These are phyloP conservation scores for Chiroxiphia lanceolata DNA, from an alignment of 2,797 vertebrate genomes.

Conservation along the genomic window DNA sequence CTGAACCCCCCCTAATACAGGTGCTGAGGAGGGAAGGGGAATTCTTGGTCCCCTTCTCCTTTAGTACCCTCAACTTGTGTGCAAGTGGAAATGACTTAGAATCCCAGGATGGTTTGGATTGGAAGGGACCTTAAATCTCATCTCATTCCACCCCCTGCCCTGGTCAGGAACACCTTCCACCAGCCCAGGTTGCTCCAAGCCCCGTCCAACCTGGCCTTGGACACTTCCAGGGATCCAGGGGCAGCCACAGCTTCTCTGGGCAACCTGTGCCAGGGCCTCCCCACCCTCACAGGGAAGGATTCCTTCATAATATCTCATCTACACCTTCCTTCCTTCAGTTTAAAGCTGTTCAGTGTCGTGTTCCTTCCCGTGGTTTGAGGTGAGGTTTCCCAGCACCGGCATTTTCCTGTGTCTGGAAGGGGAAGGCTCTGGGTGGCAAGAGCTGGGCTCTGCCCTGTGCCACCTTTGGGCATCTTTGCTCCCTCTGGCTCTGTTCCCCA, in stretches of 20 bases:
- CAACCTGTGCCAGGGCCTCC: background rate
- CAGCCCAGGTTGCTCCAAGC: background rate
- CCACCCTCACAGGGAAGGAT: background rate
- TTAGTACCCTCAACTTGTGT: background rate
- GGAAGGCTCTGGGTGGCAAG: background rate
- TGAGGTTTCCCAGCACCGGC: background rate
- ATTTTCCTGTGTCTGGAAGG: background rate
- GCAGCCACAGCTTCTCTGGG: background rate
- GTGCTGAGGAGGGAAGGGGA: background rate
- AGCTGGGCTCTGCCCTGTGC: background rate
- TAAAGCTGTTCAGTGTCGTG: background rate
- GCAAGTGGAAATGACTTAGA: background rate
- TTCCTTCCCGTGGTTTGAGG: accelerated
- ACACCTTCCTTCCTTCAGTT: background rate
- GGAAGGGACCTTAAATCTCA: background rate
- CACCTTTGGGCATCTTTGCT: background rate
- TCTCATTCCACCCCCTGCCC: background rate
- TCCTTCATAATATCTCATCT: no score
- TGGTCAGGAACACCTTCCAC: background rate
- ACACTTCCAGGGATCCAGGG: background rate
- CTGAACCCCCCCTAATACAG: no score
- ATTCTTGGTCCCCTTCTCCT: background rate
- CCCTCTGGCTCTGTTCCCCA: background rate
- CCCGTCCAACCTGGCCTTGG: background rate
- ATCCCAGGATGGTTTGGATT: background rate